A percentile compares a stretch with the other conserved stretches of the same genome.
These are phyloP conservation scores for Drosophila ironensis DNA, from an alignment of 1,140 invertebrate species.

Conservation along the genomic window DNA sequence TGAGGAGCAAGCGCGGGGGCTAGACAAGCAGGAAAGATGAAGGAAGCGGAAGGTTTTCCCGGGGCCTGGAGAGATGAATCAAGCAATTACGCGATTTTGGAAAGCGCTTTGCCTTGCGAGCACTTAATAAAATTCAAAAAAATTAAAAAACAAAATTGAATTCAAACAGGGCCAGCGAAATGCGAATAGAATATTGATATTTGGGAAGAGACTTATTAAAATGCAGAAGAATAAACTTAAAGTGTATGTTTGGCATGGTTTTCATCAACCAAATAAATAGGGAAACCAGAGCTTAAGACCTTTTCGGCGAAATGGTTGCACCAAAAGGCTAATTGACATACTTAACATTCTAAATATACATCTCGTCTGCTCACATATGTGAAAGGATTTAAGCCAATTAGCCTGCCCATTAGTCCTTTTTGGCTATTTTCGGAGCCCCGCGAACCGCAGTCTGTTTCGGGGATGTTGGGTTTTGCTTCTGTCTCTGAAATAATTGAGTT, in stretches of 20 bases:
- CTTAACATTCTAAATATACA: constrained; percentile 7
- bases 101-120: constrained; percentile 40
- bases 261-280: neutral
- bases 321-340: constrained; percentile 12
- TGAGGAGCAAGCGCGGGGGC: constrained; percentile 1
- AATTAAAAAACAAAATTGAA: constrained; percentile 43
- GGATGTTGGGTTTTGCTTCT: neutral
- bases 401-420: neutral
- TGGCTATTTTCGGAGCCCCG: constrained; percentile 21
- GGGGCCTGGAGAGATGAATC: constrained; percentile 29
- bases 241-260: neutral
- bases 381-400: constrained; percentile 11
- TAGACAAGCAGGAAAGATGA: neutral
- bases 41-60: neutral
- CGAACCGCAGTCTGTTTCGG: neutral
- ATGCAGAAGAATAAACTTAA: neutral
- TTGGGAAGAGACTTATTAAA: neutral
- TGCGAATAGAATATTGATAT: constrained; percentile 29
- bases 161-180: constrained; percentile 26
- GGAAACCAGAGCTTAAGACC: neutral
- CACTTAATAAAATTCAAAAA: constrained; percentile 64
- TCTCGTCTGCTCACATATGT: neutral
- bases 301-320: no score
- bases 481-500: neutral
- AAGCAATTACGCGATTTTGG: constrained; percentile 64